Evolutionary conservation across 53 echinoderm and acorn worm species (phyloP).

Genomic region (Holothuria leucospilota): DNA sequence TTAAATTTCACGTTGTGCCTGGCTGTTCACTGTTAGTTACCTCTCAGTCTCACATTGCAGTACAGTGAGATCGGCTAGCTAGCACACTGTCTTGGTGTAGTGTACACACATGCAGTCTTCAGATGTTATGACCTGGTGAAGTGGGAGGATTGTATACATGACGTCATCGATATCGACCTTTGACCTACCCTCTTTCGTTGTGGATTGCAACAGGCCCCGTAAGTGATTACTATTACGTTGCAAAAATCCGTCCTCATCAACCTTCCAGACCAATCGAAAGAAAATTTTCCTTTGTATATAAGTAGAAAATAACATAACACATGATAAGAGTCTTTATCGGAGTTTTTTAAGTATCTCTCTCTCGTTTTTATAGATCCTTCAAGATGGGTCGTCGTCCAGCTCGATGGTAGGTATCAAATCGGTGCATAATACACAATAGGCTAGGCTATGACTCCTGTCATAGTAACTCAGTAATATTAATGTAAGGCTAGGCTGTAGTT

Average conservation of each 20-base stretch:
- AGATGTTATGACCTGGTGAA: too few species aligned
- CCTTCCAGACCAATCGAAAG: not conserved
- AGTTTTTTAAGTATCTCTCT: not conserved
- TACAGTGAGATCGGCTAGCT: too few species aligned
- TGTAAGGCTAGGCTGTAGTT: too few species aligned
- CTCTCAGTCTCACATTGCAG: too few species aligned
- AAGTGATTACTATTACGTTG: conserved; percentile 10
- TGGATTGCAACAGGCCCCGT: conserved; percentile 40
- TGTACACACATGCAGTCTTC: too few species aligned
- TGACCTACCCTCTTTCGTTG: conserved; percentile 38
- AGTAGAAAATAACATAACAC: too few species aligned
- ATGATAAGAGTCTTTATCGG: not conserved
- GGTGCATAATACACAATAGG: not conserved
- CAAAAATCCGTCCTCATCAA: conserved; percentile 30
- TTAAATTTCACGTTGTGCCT: too few species aligned
- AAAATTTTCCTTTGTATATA: too few species aligned
- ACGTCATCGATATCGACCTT: conserved; percentile 8
- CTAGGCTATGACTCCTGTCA: not conserved
- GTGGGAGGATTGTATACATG: too few species aligned
- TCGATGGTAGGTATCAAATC: conserved; percentile 77
- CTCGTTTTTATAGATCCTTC: conserved; percentile 49
- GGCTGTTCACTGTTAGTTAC: too few species aligned
- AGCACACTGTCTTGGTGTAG: too few species aligned
- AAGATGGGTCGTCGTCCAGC: conserved; percentile 99
- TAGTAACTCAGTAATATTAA: not conserved